Evolutionary conservation across 2,888 invertebrate species (phyloP).

Genomic region (Tipula unca): DNA sequence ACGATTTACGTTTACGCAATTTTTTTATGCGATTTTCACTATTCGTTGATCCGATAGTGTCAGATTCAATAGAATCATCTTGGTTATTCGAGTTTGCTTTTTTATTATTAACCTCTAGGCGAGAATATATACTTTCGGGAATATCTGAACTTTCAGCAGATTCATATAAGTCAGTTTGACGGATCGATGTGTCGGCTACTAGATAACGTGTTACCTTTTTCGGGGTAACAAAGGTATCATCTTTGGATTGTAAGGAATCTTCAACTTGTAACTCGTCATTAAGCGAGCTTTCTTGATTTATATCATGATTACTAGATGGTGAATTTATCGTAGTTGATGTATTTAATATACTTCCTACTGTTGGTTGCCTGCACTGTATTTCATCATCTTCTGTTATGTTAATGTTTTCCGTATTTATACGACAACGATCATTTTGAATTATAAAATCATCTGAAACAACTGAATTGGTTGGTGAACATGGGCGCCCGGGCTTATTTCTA

Average conservation of each 20-base stretch:
- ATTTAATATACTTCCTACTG: neutral
- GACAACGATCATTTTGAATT: slow-evolving; percentile 35
- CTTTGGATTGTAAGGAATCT: neutral
- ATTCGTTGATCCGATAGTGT: slow-evolving; percentile 26
- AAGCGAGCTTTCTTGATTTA: neutral
- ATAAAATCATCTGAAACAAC: slow-evolving; percentile 41
- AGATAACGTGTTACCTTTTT: slow-evolving; percentile 30
- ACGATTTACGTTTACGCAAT: slow-evolving; percentile 35
- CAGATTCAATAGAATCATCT: slow-evolving; percentile 26
- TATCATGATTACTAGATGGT: neutral
- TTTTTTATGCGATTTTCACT: slow-evolving; percentile 30
- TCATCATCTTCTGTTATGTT: slow-evolving; percentile 36
- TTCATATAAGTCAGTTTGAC: slow-evolving; percentile 48
- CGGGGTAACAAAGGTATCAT: neutral
- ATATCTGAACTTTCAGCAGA: slow-evolving; percentile 47
- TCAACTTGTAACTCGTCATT: neutral
- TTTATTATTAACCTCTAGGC: neutral
- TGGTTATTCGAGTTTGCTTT: slow-evolving; percentile 22
- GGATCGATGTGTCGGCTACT: slow-evolving; percentile 40
- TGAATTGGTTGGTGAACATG: slow-evolving; percentile 34
- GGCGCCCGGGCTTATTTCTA: slow-evolving; percentile 27
- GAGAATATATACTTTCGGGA: slow-evolving; percentile 36
- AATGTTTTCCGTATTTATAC: slow-evolving; percentile 26
- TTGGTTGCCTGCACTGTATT: slow-evolving; percentile 14
- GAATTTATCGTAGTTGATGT: neutral